Percentiles rank a stretch among this genome's conserved stretches.
Evolutionary conservation across 2,888 invertebrate species (phyloP).

Genomic region (Perizoma flavofasciatum): DNA sequence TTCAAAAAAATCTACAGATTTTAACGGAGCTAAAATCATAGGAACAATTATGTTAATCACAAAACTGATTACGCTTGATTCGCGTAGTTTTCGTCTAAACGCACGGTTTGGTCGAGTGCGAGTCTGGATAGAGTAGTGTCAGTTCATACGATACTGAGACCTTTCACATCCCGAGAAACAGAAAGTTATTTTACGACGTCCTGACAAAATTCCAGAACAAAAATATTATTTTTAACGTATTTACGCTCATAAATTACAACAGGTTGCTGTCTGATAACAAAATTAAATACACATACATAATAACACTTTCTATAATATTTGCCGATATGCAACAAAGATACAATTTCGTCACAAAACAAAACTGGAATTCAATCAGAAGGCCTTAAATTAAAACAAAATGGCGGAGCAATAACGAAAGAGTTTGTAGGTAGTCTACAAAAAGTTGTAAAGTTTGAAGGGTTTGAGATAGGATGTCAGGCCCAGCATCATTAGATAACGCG

Average conservation of each 20-base stretch:
- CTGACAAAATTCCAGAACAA: slow-evolving; percentile 24
- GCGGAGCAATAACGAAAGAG: background rate
- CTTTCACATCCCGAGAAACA: slow-evolving; percentile 16
- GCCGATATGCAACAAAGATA: slow-evolving; percentile 11
- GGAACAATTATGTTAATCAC: slow-evolving; percentile 83
- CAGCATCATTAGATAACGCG: slow-evolving; percentile 18
- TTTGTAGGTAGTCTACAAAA: background rate
- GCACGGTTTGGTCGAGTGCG: slow-evolving; percentile 82
- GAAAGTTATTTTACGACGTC: slow-evolving; percentile 12
- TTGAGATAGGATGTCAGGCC: slow-evolving; percentile 10
- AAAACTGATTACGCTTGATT: slow-evolving; percentile 75
- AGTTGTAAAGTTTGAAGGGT: slow-evolving; percentile 4
- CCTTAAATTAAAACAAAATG: slow-evolving; percentile 4
- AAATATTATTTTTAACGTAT: no score
- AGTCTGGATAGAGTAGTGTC: slow-evolving; percentile 72
- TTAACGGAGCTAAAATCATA: slow-evolving; percentile 75
- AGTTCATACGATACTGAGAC: slow-evolving; percentile 46
- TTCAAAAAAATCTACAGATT: slow-evolving; percentile 82
- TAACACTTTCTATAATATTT: slow-evolving; percentile 7
- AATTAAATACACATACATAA: slow-evolving; percentile 17
- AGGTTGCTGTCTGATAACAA: slow-evolving; percentile 12
- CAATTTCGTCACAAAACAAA: slow-evolving; percentile 10
- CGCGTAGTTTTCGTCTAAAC: slow-evolving; percentile 71
- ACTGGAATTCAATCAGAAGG: slow-evolving; percentile 22
- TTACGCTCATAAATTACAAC: slow-evolving; percentile 5